These are phyloP conservation scores for Heliothis virescens DNA, from an alignment of 1,140 invertebrate species.

Conservation along the genomic window DNA sequence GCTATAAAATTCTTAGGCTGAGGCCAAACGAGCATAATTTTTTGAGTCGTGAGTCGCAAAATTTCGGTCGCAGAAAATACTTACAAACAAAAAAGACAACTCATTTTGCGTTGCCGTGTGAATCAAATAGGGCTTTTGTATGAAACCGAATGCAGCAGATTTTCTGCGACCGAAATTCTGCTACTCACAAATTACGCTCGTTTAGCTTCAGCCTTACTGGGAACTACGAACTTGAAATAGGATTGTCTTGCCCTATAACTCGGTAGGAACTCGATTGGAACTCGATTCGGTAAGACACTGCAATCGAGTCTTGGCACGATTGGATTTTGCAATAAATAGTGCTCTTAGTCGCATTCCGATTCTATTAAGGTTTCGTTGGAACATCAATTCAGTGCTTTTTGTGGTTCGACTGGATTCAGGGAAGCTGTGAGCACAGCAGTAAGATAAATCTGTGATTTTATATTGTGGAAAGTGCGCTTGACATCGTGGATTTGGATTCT, in stretches of 20 bases:
- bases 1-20: conserved; percentile 14
- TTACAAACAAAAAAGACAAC: too few species aligned
- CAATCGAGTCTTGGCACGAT: conserved; percentile 22
- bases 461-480: too few species aligned
- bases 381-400: conserved; percentile 27
- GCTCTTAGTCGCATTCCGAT: conserved; percentile 21
- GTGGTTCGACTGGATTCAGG: background rate
- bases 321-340: conserved; percentile 32
- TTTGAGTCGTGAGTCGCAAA: too few species aligned
- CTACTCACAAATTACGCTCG: too few species aligned
- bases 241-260: conserved; percentile 23
- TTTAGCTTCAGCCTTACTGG: conserved; percentile 2
- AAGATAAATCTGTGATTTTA: background rate
- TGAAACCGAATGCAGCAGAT: too few species aligned
- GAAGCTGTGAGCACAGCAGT: background rate
- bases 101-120: too few species aligned
- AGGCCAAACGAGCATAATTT: too few species aligned
- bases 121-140: too few species aligned
- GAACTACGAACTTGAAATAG: background rate
- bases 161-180: too few species aligned
- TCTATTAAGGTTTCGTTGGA: conserved; percentile 31
- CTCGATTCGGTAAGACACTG: conserved; percentile 29
- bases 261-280: conserved; percentile 25
- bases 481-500: too few species aligned
- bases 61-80: too few species aligned